Evolutionary conservation across 2,888 invertebrate species (phyloP), one percentile per base, ranked within the genome.

Genomic region (Drosophila prolongata): DNA sequence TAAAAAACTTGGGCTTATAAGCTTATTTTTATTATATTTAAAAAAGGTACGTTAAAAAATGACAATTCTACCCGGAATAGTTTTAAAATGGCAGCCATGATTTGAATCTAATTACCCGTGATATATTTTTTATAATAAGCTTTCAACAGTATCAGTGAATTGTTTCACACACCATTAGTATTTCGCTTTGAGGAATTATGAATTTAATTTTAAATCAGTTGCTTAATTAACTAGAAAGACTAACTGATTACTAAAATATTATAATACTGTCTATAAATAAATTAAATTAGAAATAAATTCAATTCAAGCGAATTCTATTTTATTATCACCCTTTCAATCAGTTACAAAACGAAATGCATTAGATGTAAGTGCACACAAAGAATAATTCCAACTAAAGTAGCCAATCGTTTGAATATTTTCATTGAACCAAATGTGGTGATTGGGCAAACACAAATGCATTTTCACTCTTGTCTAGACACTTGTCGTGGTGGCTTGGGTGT

Each of bases 401-500:
- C 35, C 13, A 38, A 34, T 47, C 24, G 38, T 66, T 54, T 67
- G 27, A 24, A 35, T 61, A 37, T 27, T 13, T 30, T 40, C 13
- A 11, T 13, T 49, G 10, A 67, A 47, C 24, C 55, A 40, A 54
- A 54, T n/a, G 34, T 27, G 67, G 34, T 38, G 53, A 50, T 38
- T 42, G 54, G 24, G n/a, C 11, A 38, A 37, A 34, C 44, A 35
- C 67, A 69, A 68, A 59, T 70, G 69, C 69, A 54, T 70, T 69
- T 60, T 8, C 38, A 70, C 42, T 70, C 47, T 30, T 54, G 60
- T 60, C 69, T 69, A 69, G 69, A 69, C 69, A 34, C 70, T 69
- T 62, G 27, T 40, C 38, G 24, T 19, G 40, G 24, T 19, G 35
- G 40, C 35, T 24, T n/a, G 46, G 34, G 50, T 30, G 19, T 70